phyloP scores from a whole-genome alignment of 2,888 invertebrate genomes.

The Labia minor region DNA sequence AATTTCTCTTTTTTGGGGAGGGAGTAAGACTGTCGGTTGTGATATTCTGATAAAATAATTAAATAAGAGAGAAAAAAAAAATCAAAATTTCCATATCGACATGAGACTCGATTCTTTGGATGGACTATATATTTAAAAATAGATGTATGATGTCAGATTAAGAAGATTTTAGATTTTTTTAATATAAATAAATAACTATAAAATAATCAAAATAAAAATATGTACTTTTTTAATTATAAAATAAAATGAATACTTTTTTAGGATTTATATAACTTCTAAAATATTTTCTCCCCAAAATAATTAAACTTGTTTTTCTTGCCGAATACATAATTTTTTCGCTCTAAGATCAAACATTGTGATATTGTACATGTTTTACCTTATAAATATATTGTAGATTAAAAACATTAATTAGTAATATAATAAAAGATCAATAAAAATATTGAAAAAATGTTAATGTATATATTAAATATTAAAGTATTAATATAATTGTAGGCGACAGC shows the following conservation, averaged over 20 bases:
- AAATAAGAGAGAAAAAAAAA: neutral
- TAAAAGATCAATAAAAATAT: neutral
- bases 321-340: slow-evolving; percentile 1
- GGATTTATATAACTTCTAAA: neutral
- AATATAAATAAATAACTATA: no score
- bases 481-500: neutral
- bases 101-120: neutral
- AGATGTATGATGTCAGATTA: neutral
- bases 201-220: neutral
- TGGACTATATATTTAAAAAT: neutral
- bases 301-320: neutral
- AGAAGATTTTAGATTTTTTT: neutral
- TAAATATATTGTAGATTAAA: neutral
- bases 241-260: neutral
- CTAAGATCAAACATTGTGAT: slow-evolving; percentile 13
- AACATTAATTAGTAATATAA: no score
- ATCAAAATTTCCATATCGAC: neutral
- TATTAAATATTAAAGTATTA: neutral
- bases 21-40: neutral
- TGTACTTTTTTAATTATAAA: neutral
- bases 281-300: neutral
- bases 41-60: neutral
- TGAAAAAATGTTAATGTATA: neutral
- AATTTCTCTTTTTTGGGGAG: no score
- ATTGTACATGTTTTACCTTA: neutral